These are phyloP conservation scores for Clanis bilineata DNA, from an alignment of 2,888 invertebrate species.

Conservation along the genomic window DNA sequence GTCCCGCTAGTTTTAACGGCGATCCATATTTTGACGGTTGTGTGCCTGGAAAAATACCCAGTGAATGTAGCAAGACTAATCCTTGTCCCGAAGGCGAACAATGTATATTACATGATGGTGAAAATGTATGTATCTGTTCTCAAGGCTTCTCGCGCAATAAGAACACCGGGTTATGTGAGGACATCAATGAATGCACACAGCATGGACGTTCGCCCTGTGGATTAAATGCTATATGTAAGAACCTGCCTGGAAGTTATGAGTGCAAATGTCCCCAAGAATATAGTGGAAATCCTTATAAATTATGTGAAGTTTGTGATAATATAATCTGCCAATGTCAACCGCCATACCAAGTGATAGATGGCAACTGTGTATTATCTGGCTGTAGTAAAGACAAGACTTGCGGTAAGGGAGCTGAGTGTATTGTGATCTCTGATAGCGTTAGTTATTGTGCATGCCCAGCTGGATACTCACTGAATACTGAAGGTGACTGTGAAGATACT, in stretches of 20 bases:
- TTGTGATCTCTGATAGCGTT: slow-evolving; percentile 93
- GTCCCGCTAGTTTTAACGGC: slow-evolving; percentile 90
- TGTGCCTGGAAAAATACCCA: slow-evolving; percentile 83
- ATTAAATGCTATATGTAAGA: slow-evolving; percentile 94
- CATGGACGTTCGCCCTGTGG: slow-evolving; percentile 92
- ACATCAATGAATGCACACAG: slow-evolving; percentile 92
- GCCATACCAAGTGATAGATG: slow-evolving; percentile 92
- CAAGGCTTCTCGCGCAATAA: slow-evolving; percentile 92
- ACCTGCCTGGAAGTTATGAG: slow-evolving; percentile 95
- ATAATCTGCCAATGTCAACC: slow-evolving; percentile 93
- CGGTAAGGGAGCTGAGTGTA: slow-evolving; percentile 93
- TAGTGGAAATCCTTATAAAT: slow-evolving; percentile 93
- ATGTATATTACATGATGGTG: slow-evolving; percentile 90
- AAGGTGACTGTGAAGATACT: slow-evolving; percentile 92
- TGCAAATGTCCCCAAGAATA: slow-evolving; percentile 94
- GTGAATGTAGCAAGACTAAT: slow-evolving; percentile 87
- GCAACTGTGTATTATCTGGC: slow-evolving; percentile 92
- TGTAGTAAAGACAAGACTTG: slow-evolving; percentile 91
- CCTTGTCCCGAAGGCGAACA: slow-evolving; percentile 93
- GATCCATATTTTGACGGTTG: slow-evolving; percentile 92
- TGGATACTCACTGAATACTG: slow-evolving; percentile 88
- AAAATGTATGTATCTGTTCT: slow-evolving; percentile 93
- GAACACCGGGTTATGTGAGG: slow-evolving; percentile 89
- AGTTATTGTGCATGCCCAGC: slow-evolving; percentile 97
- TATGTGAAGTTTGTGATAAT: slow-evolving; percentile 92